A percentile compares a stretch with the other conserved stretches of the same genome.
Conservation (phyloP, 1,140 invertebrate genomes). For the Doryteuthis pealeii region DNA sequence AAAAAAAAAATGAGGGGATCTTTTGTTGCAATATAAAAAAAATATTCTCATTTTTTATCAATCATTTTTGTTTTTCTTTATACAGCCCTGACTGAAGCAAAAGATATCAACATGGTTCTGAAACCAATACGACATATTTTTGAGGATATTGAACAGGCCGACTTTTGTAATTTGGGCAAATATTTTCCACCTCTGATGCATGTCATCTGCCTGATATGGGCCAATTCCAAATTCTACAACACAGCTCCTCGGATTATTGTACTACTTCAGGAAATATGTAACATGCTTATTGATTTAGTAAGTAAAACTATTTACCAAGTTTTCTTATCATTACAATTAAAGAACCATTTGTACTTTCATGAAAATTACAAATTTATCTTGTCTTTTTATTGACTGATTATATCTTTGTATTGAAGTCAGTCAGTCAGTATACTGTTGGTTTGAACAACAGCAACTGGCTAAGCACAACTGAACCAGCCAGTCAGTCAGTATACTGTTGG, state of each 20-base stretch:
- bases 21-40: too few species aligned
- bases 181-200: slow-evolving; percentile 70
- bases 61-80: too few species aligned
- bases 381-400: too few species aligned
- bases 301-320: slow-evolving; percentile 12
- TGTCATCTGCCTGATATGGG: slow-evolving; percentile 85
- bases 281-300: slow-evolving; percentile 77
- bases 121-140: slow-evolving; percentile 81
- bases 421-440: too few species aligned
- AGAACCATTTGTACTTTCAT: neutral
- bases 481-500: too few species aligned
- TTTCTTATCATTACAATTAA: neutral
- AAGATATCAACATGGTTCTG: slow-evolving; percentile 85
- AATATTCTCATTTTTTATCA: too few species aligned
- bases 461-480: too few species aligned
- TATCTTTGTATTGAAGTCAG: too few species aligned
- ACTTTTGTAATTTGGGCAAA: slow-evolving; percentile 54
- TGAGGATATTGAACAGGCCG: slow-evolving; percentile 76
- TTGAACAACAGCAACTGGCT: too few species aligned
- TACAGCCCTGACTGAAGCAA: slow-evolving; percentile 81
- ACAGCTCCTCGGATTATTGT: slow-evolving; percentile 86
- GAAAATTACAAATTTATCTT: too few species aligned
- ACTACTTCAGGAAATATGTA: slow-evolving; percentile 84
- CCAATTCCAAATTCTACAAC: slow-evolving; percentile 85
- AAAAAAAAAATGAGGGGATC: too few species aligned